Evolutionary conservation across 2,113 vertebrate species (phyloP).

Genomic region (Lontra canadensis): DNA sequence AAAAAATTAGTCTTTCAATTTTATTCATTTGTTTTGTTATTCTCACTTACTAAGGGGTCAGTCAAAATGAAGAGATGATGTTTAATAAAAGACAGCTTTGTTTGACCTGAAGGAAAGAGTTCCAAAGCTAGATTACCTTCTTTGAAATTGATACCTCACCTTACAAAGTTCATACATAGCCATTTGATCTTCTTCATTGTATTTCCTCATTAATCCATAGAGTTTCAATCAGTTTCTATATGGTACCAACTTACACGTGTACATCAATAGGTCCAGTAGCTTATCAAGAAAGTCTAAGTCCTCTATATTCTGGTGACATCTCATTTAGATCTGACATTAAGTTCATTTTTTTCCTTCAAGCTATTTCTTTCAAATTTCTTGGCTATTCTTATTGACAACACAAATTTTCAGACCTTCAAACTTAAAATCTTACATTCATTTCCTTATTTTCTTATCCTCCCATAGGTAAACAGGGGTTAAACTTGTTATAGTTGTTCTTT

Average conservation of each 20-base stretch:
- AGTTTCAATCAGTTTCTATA: conserved; percentile 19
- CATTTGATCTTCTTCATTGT: neutral
- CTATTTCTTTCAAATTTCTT: conserved; percentile 35
- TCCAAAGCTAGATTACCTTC: neutral
- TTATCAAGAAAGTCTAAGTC: neutral
- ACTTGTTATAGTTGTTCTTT: neutral
- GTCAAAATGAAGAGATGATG: neutral
- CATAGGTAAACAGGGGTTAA: neutral
- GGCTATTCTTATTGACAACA: neutral
- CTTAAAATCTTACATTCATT: neutral
- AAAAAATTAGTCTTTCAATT: neutral
- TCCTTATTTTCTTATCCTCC: neutral
- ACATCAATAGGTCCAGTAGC: neutral
- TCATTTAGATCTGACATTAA: conserved; percentile 5
- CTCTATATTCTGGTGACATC: neutral
- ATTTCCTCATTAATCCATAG: conserved; percentile 3
- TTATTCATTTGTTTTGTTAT: neutral
- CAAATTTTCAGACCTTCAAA: neutral
- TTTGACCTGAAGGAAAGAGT: neutral
- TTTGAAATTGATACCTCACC: neutral
- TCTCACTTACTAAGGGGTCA: neutral
- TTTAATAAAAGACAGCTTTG: neutral
- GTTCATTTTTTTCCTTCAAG: neutral
- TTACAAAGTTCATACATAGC: neutral
- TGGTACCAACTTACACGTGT: neutral